phyloP scores from a whole-genome alignment of 2,888 invertebrate species.

The Volucella inanis region DNA sequence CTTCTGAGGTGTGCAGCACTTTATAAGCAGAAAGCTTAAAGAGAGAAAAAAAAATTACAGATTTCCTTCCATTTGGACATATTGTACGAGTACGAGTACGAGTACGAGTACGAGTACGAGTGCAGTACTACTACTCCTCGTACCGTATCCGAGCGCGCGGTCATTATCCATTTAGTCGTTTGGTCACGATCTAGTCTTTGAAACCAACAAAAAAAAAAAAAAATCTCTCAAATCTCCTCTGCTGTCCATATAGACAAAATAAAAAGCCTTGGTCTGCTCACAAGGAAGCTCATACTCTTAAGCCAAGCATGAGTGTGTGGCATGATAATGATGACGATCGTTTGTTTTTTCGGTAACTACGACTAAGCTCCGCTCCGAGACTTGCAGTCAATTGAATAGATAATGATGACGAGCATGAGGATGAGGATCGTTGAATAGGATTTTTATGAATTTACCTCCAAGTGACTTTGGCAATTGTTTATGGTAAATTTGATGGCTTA shows the following conservation, averaged over 20 bases:
- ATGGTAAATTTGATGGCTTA: conserved; percentile 74
- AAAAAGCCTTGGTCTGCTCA: conserved; percentile 26
- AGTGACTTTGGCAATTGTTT: conserved; percentile 73
- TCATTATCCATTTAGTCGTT: conserved; percentile 83
- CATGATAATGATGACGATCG: conserved; percentile 73
- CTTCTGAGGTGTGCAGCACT: conserved; percentile 74
- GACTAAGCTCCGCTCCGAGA: conserved; percentile 23
- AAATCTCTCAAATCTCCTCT: conserved; percentile 60
- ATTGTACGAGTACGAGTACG: conserved; percentile 68
- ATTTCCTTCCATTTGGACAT: conserved; percentile 72
- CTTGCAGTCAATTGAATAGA: conserved; percentile 69
- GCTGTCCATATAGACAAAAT: conserved; percentile 26
- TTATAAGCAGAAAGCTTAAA: conserved; percentile 49
- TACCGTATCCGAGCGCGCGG: conserved; percentile 76
- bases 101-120: neutral
- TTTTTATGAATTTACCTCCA: conserved; percentile 73
- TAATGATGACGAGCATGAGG: conserved; percentile 74
- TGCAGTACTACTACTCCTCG: conserved; percentile 56
- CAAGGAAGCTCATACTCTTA: conserved; percentile 59
- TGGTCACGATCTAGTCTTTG: conserved; percentile 82
- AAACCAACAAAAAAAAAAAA: conserved; percentile 28
- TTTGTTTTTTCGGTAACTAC: conserved; percentile 62
- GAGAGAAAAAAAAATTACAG: conserved; percentile 8
- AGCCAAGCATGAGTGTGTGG: conserved; percentile 68
- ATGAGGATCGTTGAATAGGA: conserved; percentile 65